Conservation (phyloP, 2,797 vertebrate species). For the Enteromius radiatus region DNA sequence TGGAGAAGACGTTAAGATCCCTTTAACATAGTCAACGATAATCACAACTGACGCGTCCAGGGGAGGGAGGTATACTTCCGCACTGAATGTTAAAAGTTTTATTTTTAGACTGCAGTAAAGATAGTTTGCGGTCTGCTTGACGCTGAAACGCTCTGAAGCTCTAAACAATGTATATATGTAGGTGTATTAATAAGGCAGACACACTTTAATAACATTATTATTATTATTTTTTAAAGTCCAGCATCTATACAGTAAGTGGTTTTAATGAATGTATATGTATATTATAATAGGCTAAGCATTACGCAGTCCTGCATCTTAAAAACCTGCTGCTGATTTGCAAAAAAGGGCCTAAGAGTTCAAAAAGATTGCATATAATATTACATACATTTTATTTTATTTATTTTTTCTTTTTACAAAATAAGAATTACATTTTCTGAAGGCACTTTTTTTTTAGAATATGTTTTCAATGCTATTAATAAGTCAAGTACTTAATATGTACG, state of each 20-base stretch:
- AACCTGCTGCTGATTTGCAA: background rate
- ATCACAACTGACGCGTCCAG: constrained; percentile 24
- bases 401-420: no score
- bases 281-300: background rate
- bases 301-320: background rate
- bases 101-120: constrained; percentile 1
- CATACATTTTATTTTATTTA: no score
- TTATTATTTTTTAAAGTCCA: background rate
- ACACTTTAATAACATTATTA: background rate
- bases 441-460: background rate
- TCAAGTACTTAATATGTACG: background rate
- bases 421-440: background rate
- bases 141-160: background rate
- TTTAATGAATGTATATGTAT: background rate
- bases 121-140: background rate
- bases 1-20: background rate
- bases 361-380: no score
- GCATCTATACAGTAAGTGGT: background rate
- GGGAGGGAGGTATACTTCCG: constrained; percentile 22
- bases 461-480: background rate
- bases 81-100: background rate
- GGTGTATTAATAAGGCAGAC: no score
- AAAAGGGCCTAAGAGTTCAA: background rate
- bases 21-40: constrained; percentile 11
- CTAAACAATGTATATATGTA: background rate